phyloP scores from a whole-genome alignment of 2,888 invertebrate species.

The Trachelus stipa region DNA sequence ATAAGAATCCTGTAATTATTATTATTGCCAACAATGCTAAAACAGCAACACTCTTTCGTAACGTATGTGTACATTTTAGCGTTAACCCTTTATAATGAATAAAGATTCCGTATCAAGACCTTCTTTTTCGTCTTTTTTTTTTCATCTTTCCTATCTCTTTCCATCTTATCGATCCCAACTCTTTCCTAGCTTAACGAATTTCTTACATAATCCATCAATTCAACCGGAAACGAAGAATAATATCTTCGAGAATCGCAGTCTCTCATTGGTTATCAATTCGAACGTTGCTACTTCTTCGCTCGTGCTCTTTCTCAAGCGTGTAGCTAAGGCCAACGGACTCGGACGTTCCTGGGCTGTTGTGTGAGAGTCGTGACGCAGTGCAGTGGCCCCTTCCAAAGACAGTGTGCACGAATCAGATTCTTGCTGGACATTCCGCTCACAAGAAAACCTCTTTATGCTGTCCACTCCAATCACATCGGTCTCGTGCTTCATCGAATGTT shows the following conservation, averaged over 20 bases:
- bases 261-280: background rate
- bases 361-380: background rate
- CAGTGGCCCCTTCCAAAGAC: background rate
- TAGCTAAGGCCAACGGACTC: background rate
- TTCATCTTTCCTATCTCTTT: background rate
- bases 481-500: background rate
- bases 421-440: background rate
- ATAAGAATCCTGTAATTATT: slow-evolving; percentile 50
- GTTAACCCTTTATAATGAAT: slow-evolving; percentile 63
- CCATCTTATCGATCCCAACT: background rate
- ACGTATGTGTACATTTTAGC: slow-evolving; percentile 64
- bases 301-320: background rate
- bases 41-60: slow-evolving; percentile 61
- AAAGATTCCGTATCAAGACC: slow-evolving; percentile 47
- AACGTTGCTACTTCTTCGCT: background rate
- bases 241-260: background rate
- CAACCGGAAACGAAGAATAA: background rate
- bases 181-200: background rate
- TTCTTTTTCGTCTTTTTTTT: background rate
- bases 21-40: slow-evolving; percentile 51
- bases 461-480: background rate
- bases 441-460: background rate
- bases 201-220: background rate
- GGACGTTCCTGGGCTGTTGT: background rate
- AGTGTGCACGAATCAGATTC: background rate